Percentiles rank a stretch among this genome's conserved stretches.
These are phyloP conservation scores for Chloromyia formosa DNA, from an alignment of 2,888 invertebrate genomes.

Conservation along the genomic window DNA sequence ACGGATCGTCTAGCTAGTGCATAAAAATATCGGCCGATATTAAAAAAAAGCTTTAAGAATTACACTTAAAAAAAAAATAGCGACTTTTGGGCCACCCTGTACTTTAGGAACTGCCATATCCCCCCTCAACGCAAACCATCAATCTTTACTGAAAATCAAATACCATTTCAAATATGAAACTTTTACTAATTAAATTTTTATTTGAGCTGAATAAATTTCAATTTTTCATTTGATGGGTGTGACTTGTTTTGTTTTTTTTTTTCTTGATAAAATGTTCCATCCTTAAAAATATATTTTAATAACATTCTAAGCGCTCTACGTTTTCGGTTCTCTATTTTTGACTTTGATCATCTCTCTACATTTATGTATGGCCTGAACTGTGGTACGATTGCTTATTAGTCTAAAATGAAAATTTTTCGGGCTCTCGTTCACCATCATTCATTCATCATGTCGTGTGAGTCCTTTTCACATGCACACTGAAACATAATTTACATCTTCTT, in stretches of 20 bases:
- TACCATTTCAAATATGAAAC: not conserved
- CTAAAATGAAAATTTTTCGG: not conserved
- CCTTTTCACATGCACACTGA: no score
- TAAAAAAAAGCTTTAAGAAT: no score
- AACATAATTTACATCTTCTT: not conserved
- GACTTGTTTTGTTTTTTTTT: not conserved
- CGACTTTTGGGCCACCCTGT: no score
- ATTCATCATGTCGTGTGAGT: no score
- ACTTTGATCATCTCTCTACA: no score
- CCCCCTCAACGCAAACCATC: no score
- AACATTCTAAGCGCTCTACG: not conserved
- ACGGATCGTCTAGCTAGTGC: no score
- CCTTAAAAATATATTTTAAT: not conserved
- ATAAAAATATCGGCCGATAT: no score
- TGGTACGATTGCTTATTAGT: not conserved
- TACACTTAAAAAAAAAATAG: no score
- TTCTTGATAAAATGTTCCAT: not conserved
- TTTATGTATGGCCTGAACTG: not conserved
- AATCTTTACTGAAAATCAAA: no score
- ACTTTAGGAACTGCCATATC: no score
- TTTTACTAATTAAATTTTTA: slow-evolving; percentile 1
- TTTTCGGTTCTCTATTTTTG: no score
- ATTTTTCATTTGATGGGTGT: not conserved
- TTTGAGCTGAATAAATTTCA: slow-evolving; percentile 37
- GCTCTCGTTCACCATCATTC: not conserved